phyloP scores from a whole-genome alignment of 2,113 vertebrate species.

The Amphilophus citrinellus region DNA sequence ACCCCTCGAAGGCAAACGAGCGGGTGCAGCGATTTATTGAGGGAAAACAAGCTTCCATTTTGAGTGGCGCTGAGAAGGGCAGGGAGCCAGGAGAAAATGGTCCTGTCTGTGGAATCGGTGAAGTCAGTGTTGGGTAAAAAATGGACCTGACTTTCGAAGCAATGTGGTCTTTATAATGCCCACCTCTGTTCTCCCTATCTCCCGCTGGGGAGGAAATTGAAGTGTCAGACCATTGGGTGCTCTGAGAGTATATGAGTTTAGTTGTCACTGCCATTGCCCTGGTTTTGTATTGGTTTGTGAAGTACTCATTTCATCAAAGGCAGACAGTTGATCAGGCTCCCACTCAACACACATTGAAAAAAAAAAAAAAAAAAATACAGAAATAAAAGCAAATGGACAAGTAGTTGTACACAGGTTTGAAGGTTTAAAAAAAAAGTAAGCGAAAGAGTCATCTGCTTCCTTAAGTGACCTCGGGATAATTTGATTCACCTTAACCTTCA shows the following conservation, averaged over 20 bases:
- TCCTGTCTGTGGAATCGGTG: conserved; percentile 48
- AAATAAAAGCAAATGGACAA: conserved; percentile 40
- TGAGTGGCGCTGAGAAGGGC: conserved; percentile 47
- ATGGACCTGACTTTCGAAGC: conserved; percentile 53
- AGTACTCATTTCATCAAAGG: conserved; percentile 62
- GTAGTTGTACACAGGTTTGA: background rate
- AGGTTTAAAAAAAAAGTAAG: conserved; percentile 1
- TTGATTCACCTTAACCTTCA: conserved; percentile 39
- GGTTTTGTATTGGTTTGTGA: conserved; percentile 60
- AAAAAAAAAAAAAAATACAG: conserved; percentile 6
- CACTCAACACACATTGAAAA: conserved; percentile 3
- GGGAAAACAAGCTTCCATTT: conserved; percentile 67
- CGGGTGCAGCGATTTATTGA: conserved; percentile 55
- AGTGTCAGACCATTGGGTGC: conserved; percentile 73
- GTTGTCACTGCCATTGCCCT: conserved; percentile 53
- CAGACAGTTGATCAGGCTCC: conserved; percentile 54
- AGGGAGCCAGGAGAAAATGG: conserved; percentile 60
- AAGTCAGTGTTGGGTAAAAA: conserved; percentile 63
- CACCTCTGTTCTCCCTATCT: conserved; percentile 76
- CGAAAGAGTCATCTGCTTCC: conserved; percentile 15
- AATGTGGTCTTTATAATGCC: conserved; percentile 69
- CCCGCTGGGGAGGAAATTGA: conserved; percentile 78
- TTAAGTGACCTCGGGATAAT: conserved; percentile 26
- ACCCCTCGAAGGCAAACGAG: conserved; percentile 53
- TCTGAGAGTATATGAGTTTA: conserved; percentile 71